phyloP scores from a whole-genome alignment of 2,113 vertebrate species.

The Acinonyx jubatus region DNA sequence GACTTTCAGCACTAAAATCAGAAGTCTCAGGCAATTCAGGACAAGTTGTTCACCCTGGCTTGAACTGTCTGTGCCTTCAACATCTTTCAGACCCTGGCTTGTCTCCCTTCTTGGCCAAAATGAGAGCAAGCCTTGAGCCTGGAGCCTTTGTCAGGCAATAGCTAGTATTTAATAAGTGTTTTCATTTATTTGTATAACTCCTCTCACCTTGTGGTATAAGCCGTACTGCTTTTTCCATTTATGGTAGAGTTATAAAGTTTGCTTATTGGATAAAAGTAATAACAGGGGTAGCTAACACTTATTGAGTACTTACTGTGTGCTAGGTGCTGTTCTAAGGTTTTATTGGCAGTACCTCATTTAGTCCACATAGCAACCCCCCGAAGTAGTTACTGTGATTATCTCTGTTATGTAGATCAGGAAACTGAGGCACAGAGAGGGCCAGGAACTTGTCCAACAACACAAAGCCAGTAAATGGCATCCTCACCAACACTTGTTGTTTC shows the following conservation, averaged over 20 bases:
- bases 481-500: too few species aligned
- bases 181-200: constrained; percentile 38
- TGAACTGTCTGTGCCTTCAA: neutral
- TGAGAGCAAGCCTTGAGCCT: neutral
- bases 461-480: neutral
- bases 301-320: neutral
- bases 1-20: neutral
- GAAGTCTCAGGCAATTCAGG: neutral
- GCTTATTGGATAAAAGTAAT: constrained; percentile 15
- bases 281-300: neutral
- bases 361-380: neutral
- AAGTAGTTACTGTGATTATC: neutral
- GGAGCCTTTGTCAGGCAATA: neutral
- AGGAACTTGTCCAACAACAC: neutral
- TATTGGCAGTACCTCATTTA: neutral
- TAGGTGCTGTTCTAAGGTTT: neutral
- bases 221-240: constrained; percentile 32
- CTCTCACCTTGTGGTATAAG: constrained; percentile 26
- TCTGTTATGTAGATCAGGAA: neutral
- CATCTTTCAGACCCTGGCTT: neutral
- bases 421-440: neutral
- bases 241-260: constrained; percentile 17
- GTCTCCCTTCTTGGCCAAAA: constrained; percentile 18
- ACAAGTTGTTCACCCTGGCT: neutral
- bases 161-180: constrained; percentile 35